phyloP scores from a whole-genome alignment of 2,797 vertebrate genomes.

The Simalia tracyae region DNA sequence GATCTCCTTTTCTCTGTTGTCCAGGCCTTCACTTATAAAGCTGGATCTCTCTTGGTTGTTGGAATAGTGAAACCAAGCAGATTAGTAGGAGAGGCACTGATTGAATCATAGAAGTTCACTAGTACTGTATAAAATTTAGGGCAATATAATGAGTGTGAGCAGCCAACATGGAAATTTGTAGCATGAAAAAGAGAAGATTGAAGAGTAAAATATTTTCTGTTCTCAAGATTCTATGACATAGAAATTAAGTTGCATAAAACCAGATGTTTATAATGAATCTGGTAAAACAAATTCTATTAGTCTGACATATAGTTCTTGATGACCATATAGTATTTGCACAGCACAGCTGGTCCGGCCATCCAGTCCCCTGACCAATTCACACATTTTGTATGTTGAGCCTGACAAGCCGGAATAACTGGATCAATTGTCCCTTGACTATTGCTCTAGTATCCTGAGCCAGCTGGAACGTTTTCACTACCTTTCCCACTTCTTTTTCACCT shows the following conservation, averaged over 20 bases:
- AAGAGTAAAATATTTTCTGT: neutral
- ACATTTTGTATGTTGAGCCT: neutral
- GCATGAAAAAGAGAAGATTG: neutral
- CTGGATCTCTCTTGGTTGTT: neutral
- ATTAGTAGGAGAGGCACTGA: neutral
- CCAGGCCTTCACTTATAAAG: neutral
- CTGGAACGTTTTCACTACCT: neutral
- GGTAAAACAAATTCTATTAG: neutral
- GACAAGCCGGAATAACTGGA: neutral
- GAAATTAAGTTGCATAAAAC: neutral
- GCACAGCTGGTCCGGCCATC: neutral
- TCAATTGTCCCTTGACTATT: neutral
- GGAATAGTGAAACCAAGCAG: neutral
- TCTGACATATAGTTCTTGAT: neutral
- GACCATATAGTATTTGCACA: neutral
- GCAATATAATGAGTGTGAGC: neutral
- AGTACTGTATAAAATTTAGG: neutral
- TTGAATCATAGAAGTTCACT: neutral
- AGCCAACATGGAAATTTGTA: neutral
- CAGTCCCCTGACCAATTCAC: neutral
- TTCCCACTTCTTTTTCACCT: too few species aligned
- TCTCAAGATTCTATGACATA: neutral
- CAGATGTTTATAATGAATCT: neutral
- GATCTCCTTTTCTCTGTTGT: neutral
- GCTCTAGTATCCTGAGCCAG: neutral